A percentile compares a stretch with the other conserved stretches of the same genome.
Evolutionary conservation across 1,140 invertebrate genomes (phyloP).

Genomic region (Ctenoplectra terminalis): DNA sequence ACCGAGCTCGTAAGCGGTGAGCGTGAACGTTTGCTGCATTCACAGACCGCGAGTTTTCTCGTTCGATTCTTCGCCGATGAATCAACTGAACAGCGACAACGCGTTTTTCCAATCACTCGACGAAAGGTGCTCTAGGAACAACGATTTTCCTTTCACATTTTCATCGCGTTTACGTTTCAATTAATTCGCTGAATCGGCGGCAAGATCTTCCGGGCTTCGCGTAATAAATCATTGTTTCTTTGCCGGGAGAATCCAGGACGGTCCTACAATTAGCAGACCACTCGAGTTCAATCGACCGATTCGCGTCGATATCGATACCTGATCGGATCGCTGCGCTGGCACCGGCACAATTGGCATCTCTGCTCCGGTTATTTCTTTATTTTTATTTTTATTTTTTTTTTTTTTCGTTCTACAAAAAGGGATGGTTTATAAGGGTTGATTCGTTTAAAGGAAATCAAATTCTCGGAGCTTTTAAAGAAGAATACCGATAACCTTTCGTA

Average conservation of each 20-base stretch:
- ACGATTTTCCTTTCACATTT: neutral
- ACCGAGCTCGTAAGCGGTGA: no score
- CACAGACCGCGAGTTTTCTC: no score
- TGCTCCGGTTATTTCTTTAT: neutral
- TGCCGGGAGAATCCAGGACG: neutral
- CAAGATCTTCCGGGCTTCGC: neutral
- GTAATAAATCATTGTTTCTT: slow-evolving; percentile 29
- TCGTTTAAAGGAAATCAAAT: neutral
- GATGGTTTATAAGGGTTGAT: neutral
- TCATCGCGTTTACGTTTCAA: slow-evolving; percentile 1
- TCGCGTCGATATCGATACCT: slow-evolving; percentile 24
- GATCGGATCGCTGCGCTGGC: slow-evolving; percentile 23
- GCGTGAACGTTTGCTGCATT: neutral
- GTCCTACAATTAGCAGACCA: slow-evolving; percentile 20
- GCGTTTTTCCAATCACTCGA: neutral
- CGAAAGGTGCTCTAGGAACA: neutral
- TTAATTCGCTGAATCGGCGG: neutral
- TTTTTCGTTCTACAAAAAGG: neutral
- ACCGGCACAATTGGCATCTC: neutral
- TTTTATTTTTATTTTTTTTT: no score
- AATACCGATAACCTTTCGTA: neutral
- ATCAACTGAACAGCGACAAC: neutral
- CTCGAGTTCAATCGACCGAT: slow-evolving; percentile 16
- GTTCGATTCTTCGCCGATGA: no score
- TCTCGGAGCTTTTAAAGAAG: no score